These are phyloP conservation scores for Drosophila ercepeae DNA, from an alignment of 1,140 invertebrate species.

Conservation along the genomic window DNA sequence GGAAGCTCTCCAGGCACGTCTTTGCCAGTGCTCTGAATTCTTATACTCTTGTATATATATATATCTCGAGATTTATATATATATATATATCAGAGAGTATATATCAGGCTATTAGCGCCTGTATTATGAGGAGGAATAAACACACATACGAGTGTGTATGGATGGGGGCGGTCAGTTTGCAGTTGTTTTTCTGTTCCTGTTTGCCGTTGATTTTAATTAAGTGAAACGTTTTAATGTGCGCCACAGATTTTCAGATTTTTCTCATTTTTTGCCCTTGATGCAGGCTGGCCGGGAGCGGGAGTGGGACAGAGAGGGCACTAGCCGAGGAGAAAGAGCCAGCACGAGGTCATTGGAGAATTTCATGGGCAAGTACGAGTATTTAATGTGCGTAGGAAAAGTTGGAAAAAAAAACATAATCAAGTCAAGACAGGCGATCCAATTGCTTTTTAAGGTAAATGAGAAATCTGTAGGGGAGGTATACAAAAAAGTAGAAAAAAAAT, in stretches of 20 bases:
- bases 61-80: constrained; percentile 5
- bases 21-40: constrained; percentile 41
- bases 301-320: not conserved
- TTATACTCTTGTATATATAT: constrained; percentile 23
- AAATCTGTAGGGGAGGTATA: too few species aligned
- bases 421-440: constrained; percentile 55
- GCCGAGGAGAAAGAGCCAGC: not conserved
- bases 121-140: constrained; percentile 22
- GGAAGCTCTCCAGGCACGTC: constrained; percentile 52
- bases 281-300: too few species aligned
- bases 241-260: constrained; percentile 61
- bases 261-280: constrained; percentile 41
- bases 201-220: constrained; percentile 72
- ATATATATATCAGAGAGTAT: not conserved
- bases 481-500: not conserved
- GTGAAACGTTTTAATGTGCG: constrained; percentile 73
- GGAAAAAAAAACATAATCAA: not conserved
- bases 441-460: constrained; percentile 40
- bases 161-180: constrained; percentile 56
- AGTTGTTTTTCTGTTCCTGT: constrained; percentile 34
- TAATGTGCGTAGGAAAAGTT: constrained; percentile 11
- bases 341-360: constrained; percentile 1
- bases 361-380: constrained; percentile 33
- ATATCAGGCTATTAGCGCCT: constrained; percentile 46
- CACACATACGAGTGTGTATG: not conserved